These are phyloP conservation scores for Xenentodon cancila DNA, from an alignment of 2,797 vertebrate species.

Conservation along the genomic window DNA sequence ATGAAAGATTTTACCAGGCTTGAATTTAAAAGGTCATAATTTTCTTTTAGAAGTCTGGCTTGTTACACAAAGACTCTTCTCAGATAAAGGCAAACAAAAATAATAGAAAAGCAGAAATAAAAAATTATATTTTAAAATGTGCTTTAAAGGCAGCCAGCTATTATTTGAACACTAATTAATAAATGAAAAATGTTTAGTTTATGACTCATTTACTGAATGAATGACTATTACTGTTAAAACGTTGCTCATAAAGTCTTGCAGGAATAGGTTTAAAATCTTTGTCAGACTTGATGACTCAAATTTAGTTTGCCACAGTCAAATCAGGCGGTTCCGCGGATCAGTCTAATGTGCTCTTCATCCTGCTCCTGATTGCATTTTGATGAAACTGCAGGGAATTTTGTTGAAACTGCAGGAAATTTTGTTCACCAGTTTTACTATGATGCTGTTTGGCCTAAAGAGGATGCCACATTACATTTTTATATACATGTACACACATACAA, in stretches of 20 bases:
- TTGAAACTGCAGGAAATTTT: slow-evolving; percentile 52
- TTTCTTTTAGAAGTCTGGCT: too few relatives aligned
- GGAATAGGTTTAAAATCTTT: neutral
- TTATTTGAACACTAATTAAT: too few relatives aligned
- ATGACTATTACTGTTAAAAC: neutral
- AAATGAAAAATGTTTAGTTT: too few relatives aligned
- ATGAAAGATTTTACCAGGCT: too few relatives aligned
- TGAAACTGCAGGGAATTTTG: slow-evolving; percentile 54
- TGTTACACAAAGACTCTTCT: too few relatives aligned
- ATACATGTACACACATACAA: slow-evolving; percentile 50
- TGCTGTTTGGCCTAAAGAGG: slow-evolving; percentile 42
- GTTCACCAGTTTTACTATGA: slow-evolving; percentile 51
- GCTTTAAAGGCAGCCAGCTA: too few relatives aligned
- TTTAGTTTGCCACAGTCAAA: slow-evolving; percentile 1
- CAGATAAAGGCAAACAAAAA: too few relatives aligned
- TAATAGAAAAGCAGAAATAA: too few relatives aligned
- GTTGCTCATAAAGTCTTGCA: neutral
- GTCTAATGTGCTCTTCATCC: slow-evolving; percentile 34
- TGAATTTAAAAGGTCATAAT: too few relatives aligned
- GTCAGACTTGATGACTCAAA: neutral
- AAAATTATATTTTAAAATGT: too few relatives aligned
- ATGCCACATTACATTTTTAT: slow-evolving; percentile 42
- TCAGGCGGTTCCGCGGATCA: slow-evolving; percentile 16
- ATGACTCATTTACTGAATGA: neutral
- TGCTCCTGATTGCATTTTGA: slow-evolving; percentile 57